Conservation (phyloP, 2,113 vertebrate genomes). For the Cynopterus brachyotis region DNA sequence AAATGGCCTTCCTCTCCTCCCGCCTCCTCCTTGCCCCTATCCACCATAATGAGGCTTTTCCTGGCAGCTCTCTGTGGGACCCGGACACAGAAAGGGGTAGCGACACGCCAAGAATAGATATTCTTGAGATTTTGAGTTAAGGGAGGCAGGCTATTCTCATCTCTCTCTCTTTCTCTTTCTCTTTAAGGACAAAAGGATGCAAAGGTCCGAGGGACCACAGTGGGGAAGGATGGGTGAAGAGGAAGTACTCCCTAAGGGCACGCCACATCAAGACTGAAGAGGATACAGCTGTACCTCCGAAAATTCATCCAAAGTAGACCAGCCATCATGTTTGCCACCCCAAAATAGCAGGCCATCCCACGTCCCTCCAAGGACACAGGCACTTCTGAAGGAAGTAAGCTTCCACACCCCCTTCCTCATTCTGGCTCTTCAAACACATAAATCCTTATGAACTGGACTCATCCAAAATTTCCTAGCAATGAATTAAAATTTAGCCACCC, state of each 20-base stretch:
- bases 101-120: background rate
- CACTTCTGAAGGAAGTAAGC: background rate
- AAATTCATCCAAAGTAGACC: background rate
- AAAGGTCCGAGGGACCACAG: background rate
- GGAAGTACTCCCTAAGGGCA: background rate
- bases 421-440: background rate
- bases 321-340: background rate
- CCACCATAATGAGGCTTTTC: background rate
- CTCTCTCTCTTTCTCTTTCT: no score
- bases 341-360: background rate
- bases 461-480: constrained; percentile 15
- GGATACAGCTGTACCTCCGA: background rate
- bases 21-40: background rate
- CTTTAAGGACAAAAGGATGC: constrained; percentile 40
- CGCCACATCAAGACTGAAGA: rapidly evolving
- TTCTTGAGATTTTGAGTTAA: background rate
- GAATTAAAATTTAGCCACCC: constrained; percentile 21
- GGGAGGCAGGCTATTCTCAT: background rate
- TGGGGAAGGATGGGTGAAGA: background rate
- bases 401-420: background rate
- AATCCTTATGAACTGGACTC: constrained; percentile 33
- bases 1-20: no score
- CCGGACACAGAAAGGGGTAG: background rate
- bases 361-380: background rate
- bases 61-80: background rate